Evolutionary conservation across 2,113 vertebrate genomes (phyloP), one percentile per base, ranked within the genome.

Genomic region (Ictalurus furcatus): DNA sequence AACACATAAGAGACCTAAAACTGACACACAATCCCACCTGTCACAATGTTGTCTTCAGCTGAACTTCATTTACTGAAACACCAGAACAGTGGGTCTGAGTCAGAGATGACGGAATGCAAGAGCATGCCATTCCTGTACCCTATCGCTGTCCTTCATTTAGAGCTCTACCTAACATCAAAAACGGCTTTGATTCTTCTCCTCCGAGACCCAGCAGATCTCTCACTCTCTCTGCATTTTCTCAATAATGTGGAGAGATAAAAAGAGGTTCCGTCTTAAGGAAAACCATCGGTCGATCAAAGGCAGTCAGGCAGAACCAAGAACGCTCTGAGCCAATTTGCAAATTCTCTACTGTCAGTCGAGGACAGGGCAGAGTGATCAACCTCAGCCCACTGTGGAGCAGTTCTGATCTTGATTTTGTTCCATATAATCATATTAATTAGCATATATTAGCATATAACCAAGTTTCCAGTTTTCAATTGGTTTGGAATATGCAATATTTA

Each of bases 131-230:
- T 63, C 16, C 82, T 30, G 54, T 69, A 59, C 37, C 37, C 80
- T 44, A 19, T 82, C 76, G 40, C 81, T 52, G 65, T 85, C 37
- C 74, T 78, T 86, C 74, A 69, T 86, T 79, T 83, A 54, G n/a
- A 87, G 63, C 74, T 89, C 90, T 91, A 91, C 86, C 89, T 87
- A 59, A 94, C 94, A 94, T 96, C 94, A 96, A 95, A 96, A 93
- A 88, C 40, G 21, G 84, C 94, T 95, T 95, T 95, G 93, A 95
- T 94, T 93, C 92, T 37, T 76, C 67, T 56, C 83, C 73, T 81
- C 34, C 13, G 93, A 93, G 94, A 88, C 85, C 87, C 91, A 90
- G 93, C 85, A 88, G 71, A 74, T 23, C 30, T 85, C 84, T 21
- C 69, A 37, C 30, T 37, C 88, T 81, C 28, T 85, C 84, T 84